Conservation (phyloP, 2,888 invertebrate species). For the Noctuana brunneofusca region DNA sequence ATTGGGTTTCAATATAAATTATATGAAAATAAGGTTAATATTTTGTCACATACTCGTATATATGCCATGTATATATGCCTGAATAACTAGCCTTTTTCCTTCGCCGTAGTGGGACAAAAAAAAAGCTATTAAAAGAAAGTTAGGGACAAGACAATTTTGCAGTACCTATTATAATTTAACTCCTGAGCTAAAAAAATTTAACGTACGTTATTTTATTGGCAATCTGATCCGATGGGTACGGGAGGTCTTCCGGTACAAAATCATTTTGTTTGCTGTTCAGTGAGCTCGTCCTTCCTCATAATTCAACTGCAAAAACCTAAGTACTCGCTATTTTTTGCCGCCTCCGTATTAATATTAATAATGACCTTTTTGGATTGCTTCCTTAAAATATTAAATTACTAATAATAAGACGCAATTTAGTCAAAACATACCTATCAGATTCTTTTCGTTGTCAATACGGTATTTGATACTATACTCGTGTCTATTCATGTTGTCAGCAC, state of each 20-base stretch:
- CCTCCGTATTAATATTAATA: not conserved
- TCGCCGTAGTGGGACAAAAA: too few relatives aligned
- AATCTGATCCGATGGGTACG: slow-evolving; percentile 14
- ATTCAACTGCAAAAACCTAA: slow-evolving; percentile 4
- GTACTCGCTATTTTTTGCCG: not conserved
- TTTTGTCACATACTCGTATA: too few relatives aligned
- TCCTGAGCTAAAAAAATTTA: not conserved
- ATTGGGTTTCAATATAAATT: too few relatives aligned
- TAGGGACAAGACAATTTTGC: not conserved
- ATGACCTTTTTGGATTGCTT: slow-evolving; percentile 5
- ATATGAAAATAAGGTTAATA: too few relatives aligned
- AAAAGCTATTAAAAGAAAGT: not conserved
- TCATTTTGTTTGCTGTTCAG: slow-evolving; percentile 22
- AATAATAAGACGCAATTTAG: not conserved
- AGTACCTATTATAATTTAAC: not conserved
- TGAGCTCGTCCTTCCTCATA: slow-evolving; percentile 27
- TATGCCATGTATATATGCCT: too few relatives aligned
- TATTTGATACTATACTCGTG: too few relatives aligned
- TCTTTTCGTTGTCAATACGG: too few relatives aligned
- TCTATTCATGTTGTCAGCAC: too few relatives aligned
- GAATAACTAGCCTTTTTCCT: too few relatives aligned
- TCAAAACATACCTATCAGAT: not conserved
- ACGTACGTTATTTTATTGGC: slow-evolving; percentile 1
- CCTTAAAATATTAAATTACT: not conserved
- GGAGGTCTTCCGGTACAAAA: slow-evolving; percentile 28